Conservation (phyloP, 2,113 vertebrate species). For the Hucho hucho region DNA sequence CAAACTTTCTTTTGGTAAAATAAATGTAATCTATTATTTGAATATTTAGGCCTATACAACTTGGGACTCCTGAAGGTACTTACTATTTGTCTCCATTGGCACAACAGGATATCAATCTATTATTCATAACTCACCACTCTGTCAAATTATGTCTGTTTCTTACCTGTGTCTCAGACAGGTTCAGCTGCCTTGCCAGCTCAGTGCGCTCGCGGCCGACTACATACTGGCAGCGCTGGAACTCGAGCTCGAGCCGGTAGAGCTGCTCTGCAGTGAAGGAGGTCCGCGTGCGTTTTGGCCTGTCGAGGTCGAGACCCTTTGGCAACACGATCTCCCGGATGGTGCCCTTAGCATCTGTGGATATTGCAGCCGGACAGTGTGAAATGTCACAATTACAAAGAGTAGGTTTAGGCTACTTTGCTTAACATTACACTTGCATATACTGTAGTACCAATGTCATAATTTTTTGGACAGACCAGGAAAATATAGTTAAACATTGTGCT, state of each 20-base stretch:
- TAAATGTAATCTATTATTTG: too few relatives aligned
- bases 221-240: constrained; percentile 96
- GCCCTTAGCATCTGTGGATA: constrained; percentile 88
- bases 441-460: not conserved
- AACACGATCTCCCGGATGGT: constrained; percentile 96
- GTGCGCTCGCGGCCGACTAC: constrained; percentile 93
- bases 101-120: too few relatives aligned
- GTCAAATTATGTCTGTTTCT: constrained; percentile 11
- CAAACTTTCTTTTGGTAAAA: too few relatives aligned
- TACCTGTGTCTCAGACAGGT: constrained; percentile 95
- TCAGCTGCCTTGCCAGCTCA: constrained; percentile 87
- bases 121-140: too few relatives aligned
- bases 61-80: too few relatives aligned
- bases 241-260: constrained; percentile 91
- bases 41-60: too few relatives aligned
- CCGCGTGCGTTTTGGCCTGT: constrained; percentile 92
- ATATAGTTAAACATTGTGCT: too few relatives aligned
- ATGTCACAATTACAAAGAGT: not conserved
- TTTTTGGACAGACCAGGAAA: too few relatives aligned
- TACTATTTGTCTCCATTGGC: too few relatives aligned
- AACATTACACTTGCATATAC: not conserved
- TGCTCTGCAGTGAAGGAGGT: constrained; percentile 97
- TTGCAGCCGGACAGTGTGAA: not conserved
- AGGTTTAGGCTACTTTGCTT: too few relatives aligned
- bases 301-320: constrained; percentile 91